A percentile compares a stretch with the other conserved stretches of the same genome.
Evolutionary conservation across 2,888 invertebrate species (phyloP).

Genomic region (Ormia ochracea): DNA sequence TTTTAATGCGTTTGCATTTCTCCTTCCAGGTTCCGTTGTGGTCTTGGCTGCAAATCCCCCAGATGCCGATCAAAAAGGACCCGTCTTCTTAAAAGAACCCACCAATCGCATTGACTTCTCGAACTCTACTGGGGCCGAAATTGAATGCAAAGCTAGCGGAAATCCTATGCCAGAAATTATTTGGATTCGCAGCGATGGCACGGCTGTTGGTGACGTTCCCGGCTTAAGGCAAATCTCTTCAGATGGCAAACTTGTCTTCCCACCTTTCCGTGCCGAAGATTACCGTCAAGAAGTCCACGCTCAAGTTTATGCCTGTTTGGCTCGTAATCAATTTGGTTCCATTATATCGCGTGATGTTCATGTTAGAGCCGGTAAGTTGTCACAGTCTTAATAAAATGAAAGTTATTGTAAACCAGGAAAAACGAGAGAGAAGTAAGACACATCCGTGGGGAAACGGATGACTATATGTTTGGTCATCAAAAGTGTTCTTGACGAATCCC

Average conservation of each 20-base stretch:
- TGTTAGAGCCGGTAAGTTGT: slow-evolving; percentile 91
- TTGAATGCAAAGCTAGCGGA: slow-evolving; percentile 94
- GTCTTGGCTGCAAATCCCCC: slow-evolving; percentile 74
- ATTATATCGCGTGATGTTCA: slow-evolving; percentile 95
- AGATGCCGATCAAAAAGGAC: slow-evolving; percentile 89
- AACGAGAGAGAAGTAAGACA: slow-evolving; percentile 45
- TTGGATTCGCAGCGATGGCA: slow-evolving; percentile 94
- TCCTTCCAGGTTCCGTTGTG: slow-evolving; percentile 62
- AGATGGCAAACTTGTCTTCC: slow-evolving; percentile 95
- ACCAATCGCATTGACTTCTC: slow-evolving; percentile 94
- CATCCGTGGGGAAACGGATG: no score
- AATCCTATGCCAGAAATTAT: slow-evolving; percentile 94
- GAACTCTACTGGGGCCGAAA: slow-evolving; percentile 93
- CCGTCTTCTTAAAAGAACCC: slow-evolving; percentile 94
- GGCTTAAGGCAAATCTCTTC: slow-evolving; percentile 90
- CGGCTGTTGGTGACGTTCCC: slow-evolving; percentile 93
- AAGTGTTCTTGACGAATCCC: no score
- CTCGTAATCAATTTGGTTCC: slow-evolving; percentile 91
- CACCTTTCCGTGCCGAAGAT: slow-evolving; percentile 95
- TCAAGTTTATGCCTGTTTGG: slow-evolving; percentile 94
- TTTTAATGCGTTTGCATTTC: slow-evolving; percentile 6
- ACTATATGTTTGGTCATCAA: no score
- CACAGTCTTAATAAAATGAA: slow-evolving; percentile 19
- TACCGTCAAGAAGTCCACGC: slow-evolving; percentile 96
- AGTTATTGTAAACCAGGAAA: neutral